Conservation (phyloP, 2,113 vertebrate species). For the Aleadryas rufinucha region DNA sequence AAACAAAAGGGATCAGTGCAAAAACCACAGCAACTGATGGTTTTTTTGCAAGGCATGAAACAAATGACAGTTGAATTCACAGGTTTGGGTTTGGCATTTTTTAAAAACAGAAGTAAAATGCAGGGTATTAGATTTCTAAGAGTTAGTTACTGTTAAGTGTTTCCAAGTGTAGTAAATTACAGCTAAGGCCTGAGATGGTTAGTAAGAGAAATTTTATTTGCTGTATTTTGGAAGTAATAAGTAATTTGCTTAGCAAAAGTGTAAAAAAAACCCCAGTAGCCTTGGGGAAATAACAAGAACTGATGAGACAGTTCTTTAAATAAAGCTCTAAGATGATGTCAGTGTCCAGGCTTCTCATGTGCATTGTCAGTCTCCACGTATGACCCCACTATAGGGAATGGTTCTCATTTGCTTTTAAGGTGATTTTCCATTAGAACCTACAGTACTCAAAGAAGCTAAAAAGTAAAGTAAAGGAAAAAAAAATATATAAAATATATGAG, state of each 20-base stretch:
- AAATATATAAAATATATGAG: background rate
- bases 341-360: background rate
- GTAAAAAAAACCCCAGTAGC: background rate
- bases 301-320: background rate
- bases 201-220: background rate
- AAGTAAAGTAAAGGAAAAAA: background rate
- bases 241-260: background rate
- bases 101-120: background rate
- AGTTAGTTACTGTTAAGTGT: background rate
- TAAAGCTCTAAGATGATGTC: background rate
- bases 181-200: background rate
- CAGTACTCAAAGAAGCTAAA: background rate
- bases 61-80: background rate
- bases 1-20: background rate
- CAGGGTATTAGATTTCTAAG: background rate
- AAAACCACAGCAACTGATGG: background rate
- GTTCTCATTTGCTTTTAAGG: background rate
- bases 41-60: background rate
- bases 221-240: background rate
- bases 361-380: background rate
- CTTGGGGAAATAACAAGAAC: background rate
- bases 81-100: background rate
- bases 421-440: background rate
- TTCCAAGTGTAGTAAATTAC: background rate
- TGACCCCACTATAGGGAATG: background rate